A percentile compares a stretch with the other conserved stretches of the same genome.
These are phyloP conservation scores for Lapara coniferarum DNA, from an alignment of 2,888 invertebrate species.

Conservation along the genomic window DNA sequence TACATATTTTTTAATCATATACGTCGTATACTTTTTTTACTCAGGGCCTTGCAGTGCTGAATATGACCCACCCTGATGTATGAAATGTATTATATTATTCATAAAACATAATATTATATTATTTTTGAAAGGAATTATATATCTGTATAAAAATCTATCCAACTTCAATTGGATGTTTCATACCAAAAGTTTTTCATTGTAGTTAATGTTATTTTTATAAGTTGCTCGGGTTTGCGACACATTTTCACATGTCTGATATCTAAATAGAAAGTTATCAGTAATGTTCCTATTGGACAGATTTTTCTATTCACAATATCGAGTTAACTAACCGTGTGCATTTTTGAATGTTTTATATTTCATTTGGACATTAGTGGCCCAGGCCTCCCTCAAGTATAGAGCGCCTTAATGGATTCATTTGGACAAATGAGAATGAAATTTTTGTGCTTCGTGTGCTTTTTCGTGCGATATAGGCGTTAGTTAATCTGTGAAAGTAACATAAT, in stretches of 20 bases:
- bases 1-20: no score
- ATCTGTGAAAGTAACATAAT: no score
- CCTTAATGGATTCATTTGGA: no score
- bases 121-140: constrained; percentile 30
- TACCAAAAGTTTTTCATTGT: constrained; percentile 59
- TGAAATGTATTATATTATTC: constrained; percentile 18
- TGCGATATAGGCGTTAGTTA: no score
- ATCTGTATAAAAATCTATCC: constrained; percentile 51
- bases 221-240: constrained; percentile 23
- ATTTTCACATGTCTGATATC: not conserved
- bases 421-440: no score
- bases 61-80: constrained; percentile 39
- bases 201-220: constrained; percentile 39
- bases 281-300: no score
- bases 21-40: not conserved
- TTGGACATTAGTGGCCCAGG: no score
- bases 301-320: no score
- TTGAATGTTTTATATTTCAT: no score
- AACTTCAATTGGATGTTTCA: constrained; percentile 71
- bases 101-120: constrained; percentile 7
- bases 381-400: no score
- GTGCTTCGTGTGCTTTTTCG: no score
- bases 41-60: constrained; percentile 16
- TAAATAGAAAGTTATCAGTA: not conserved
- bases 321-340: no score